Percentiles rank a stretch among this genome's conserved stretches.
phyloP scores from a whole-genome alignment of 2,888 invertebrate genomes.

The Neuroscelio doddi region DNA sequence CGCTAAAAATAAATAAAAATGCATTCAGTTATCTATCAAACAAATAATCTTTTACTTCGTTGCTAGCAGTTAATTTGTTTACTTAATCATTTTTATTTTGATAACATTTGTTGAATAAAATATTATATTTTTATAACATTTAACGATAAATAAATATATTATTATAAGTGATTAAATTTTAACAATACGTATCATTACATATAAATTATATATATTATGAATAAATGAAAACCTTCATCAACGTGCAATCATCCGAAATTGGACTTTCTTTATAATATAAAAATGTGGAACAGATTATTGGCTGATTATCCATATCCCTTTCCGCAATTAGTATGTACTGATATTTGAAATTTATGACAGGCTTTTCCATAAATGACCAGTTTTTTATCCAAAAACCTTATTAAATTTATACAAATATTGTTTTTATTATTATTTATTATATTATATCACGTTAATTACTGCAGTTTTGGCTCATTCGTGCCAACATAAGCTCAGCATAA shows the following conservation, averaged over 20 bases:
- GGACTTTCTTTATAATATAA: constrained; percentile 61
- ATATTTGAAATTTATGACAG: constrained; percentile 61
- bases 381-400: constrained; percentile 63
- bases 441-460: too few species aligned
- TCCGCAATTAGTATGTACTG: constrained; percentile 65
- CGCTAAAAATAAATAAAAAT: too few species aligned
- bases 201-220: not conserved
- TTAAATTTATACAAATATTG: not conserved
- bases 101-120: too few species aligned
- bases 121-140: not conserved
- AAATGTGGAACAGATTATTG: constrained; percentile 65
- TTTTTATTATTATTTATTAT: not conserved
- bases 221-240: constrained; percentile 60
- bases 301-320: constrained; percentile 51
- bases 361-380: constrained; percentile 61
- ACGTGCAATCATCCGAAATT: constrained; percentile 62
- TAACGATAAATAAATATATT: not conserved
- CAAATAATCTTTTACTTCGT: too few species aligned
- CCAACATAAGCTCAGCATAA: too few species aligned
- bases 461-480: too few species aligned
- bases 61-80: too few species aligned
- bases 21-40: too few species aligned
- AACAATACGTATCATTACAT: not conserved
- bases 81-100: too few species aligned
- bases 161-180: not conserved